A percentile compares a stretch with the other conserved stretches of the same genome.
Conservation (phyloP, 2,113 vertebrate genomes). For the Empidonax alnorum region DNA sequence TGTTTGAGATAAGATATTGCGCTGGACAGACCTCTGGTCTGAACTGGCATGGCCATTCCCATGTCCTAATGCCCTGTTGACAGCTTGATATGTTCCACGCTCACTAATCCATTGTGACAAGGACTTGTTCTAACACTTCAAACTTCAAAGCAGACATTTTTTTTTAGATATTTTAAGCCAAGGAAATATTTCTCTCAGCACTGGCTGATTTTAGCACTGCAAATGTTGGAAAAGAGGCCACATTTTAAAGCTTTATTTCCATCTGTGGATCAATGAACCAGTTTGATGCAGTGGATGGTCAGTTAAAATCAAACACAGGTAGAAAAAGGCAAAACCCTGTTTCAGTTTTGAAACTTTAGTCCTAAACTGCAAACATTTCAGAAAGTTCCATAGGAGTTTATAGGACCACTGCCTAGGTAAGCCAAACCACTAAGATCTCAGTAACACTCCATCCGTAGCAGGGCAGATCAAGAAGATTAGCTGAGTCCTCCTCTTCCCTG, state of each 20-base stretch:
- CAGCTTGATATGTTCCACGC: neutral
- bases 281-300: neutral
- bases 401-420: neutral
- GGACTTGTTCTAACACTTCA: neutral
- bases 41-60: neutral
- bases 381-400: neutral
- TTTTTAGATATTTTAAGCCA: neutral
- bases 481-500: neutral
- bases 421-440: neutral
- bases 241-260: neutral
- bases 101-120: slow-evolving; percentile 41
- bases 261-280: neutral
- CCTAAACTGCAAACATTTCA: neutral
- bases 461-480: neutral
- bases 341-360: neutral
- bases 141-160: neutral
- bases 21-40: neutral
- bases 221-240: neutral
- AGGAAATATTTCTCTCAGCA: neutral
- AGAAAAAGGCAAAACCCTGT: neutral
- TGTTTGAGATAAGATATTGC: neutral
- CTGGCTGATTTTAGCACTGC: neutral
- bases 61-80: neutral
- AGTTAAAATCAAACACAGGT: neutral
- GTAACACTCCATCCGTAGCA: neutral